phyloP scores from a whole-genome alignment of 2,888 invertebrate species.

The Epirrita christyi region DNA sequence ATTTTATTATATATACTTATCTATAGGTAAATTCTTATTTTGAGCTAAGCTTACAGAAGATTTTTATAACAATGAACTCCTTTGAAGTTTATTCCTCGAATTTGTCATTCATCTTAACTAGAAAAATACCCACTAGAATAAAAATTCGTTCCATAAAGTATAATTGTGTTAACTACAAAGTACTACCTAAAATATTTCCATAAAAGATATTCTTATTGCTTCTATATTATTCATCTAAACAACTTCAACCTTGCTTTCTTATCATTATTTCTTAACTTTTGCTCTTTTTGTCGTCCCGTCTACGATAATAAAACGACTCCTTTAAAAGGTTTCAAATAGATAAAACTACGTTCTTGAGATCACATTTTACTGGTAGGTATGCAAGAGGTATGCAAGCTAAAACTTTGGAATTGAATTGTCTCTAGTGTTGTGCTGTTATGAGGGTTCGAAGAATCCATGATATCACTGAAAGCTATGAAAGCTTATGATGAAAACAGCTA shows the following conservation, averaged over 20 bases:
- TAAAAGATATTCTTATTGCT: constrained; percentile 9
- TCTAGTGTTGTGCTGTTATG: constrained; percentile 3
- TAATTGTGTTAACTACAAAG: no score
- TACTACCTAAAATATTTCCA: background rate
- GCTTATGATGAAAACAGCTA: background rate
- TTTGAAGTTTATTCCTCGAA: no score
- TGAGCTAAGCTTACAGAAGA: no score
- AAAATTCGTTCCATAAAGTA: no score
- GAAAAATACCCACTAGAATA: no score
- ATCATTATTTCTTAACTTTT: constrained; percentile 20
- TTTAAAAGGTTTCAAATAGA: background rate
- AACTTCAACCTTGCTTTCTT: constrained; percentile 13
- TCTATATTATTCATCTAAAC: constrained; percentile 9
- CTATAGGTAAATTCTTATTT: no score
- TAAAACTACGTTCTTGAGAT: constrained; percentile 2
- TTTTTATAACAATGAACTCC: no score
- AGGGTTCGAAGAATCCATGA: constrained; percentile 18
- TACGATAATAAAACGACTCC: constrained; percentile 7
- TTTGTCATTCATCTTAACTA: no score
- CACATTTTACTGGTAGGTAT: constrained; percentile 17
- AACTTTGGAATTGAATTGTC: constrained; percentile 29
- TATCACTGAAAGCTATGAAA: constrained; percentile 2
- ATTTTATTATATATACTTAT: no score
- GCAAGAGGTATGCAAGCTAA: constrained; percentile 19
- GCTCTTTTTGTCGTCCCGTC: constrained; percentile 8